Percentiles rank a stretch among this genome's conserved stretches.
phyloP scores from a whole-genome alignment of 2,888 invertebrate species.

The Molorchus minor region DNA sequence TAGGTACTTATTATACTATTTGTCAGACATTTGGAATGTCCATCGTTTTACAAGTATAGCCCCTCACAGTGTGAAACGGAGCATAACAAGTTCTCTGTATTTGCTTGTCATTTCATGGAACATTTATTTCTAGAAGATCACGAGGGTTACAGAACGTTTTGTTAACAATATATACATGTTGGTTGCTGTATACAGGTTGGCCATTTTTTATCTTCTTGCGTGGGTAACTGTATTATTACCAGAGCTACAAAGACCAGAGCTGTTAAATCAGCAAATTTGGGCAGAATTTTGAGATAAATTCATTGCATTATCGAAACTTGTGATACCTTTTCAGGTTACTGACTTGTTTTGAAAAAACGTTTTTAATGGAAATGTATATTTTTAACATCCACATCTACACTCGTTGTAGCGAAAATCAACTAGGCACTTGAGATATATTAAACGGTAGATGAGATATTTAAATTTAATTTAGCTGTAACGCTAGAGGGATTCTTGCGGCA shows the following conservation, averaged over 20 bases:
- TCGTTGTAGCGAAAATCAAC: slow-evolving; percentile 6
- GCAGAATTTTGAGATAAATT: neutral
- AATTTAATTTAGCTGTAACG: slow-evolving; percentile 13
- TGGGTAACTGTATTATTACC: no score
- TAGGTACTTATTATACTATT: no score
- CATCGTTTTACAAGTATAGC: no score
- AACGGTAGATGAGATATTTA: slow-evolving; percentile 20
- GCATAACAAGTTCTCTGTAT: slow-evolving; percentile 17
- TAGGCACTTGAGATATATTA: slow-evolving; percentile 13
- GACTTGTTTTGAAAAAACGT: neutral
- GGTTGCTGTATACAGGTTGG: no score
- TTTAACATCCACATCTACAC: no score
- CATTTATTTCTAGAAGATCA: slow-evolving; percentile 37
- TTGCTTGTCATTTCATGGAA: slow-evolving; percentile 42
- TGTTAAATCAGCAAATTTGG: neutral
- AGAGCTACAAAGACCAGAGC: neutral
- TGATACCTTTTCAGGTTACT: neutral
- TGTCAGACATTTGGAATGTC: no score
- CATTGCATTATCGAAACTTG: neutral
- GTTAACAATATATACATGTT: no score
- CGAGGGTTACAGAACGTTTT: slow-evolving; percentile 19
- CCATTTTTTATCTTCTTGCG: no score
- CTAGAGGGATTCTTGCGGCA: slow-evolving; percentile 1
- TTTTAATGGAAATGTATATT: neutral
- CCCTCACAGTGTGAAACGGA: neutral